Percentiles rank a stretch among this genome's conserved stretches.
These are phyloP conservation scores for Drosophila prostipennis DNA, from an alignment of 2,888 invertebrate species.

Conservation along the genomic window DNA sequence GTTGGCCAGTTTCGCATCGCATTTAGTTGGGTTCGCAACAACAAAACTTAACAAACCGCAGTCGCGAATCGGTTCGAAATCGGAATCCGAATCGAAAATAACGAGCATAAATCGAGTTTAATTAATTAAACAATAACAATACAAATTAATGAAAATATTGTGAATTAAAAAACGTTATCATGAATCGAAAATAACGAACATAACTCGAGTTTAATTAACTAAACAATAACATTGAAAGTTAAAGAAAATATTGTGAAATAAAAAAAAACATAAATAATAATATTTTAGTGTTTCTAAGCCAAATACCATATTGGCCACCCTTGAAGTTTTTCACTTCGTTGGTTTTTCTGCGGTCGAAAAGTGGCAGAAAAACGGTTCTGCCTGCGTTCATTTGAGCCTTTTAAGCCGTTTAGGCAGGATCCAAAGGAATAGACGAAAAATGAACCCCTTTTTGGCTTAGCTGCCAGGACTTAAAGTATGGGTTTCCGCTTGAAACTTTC, in stretches of 20 bases:
- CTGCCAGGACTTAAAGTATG: conserved; percentile 38
- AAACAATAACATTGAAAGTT: conserved; percentile 22
- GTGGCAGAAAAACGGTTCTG: conserved; percentile 51
- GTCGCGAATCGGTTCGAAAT: conserved; percentile 60
- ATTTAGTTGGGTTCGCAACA: conserved; percentile 84
- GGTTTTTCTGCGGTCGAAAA: conserved; percentile 14
- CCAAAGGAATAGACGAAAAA: conserved; percentile 40
- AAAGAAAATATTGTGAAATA: background rate
- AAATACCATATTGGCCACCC: too few relatives aligned
- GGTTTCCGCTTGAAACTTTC: conserved; percentile 15
- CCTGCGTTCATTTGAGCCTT: conserved; percentile 58
- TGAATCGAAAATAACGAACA: conserved; percentile 24
- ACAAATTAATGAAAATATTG: conserved; percentile 9
- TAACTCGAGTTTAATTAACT: conserved; percentile 47
- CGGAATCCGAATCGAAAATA: conserved; percentile 27
- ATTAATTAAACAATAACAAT: conserved; percentile 37
- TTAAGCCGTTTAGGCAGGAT: conserved; percentile 67
- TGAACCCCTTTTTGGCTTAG: conserved; percentile 44
- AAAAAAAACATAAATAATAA: too few relatives aligned
- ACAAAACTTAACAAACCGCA: conserved; percentile 63
- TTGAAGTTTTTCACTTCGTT: background rate
- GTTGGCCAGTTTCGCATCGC: conserved; percentile 82
- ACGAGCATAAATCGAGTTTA: conserved; percentile 46
- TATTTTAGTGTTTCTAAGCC: too few relatives aligned
- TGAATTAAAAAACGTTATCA: conserved; percentile 10